A percentile compares a stretch with the other conserved stretches of the same genome.
phyloP scores from a whole-genome alignment of 2,113 vertebrate genomes.

The Seriola rivoliana region DNA sequence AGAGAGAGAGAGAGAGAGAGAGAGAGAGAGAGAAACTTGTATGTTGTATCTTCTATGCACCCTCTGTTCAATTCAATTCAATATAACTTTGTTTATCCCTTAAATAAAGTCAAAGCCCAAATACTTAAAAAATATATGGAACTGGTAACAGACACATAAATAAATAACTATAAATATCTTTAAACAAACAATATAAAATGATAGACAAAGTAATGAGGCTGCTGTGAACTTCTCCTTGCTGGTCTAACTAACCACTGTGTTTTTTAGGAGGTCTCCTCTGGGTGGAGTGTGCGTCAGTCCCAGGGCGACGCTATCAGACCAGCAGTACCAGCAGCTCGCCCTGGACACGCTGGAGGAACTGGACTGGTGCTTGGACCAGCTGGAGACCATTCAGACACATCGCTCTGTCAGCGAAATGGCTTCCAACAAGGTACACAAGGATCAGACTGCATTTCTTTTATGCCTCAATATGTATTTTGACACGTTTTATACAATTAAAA shows the following conservation, averaged over 20 bases:
- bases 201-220: no score
- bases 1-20: background rate
- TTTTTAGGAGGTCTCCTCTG: conserved; percentile 81
- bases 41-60: background rate
- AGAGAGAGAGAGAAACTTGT: background rate
- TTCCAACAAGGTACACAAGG: conserved; percentile 82
- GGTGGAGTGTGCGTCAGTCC: conserved; percentile 77
- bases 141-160: no score
- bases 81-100: no score
- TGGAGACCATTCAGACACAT: conserved; percentile 94
- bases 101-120: no score
- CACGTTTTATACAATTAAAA: no score
- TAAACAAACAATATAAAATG: no score
- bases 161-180: no score
- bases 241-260: background rate
- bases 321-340: conserved; percentile 89
- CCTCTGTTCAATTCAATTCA: no score
- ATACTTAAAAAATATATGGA: no score
- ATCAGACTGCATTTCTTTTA: no score
- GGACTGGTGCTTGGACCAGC: conserved; percentile 96
- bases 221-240: background rate
- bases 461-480: no score
- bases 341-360: conserved; percentile 92
- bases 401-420: conserved; percentile 88
- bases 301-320: conserved; percentile 85